These are phyloP conservation scores for Clarias platycephalus DNA, from an alignment of 2,797 vertebrate genomes.

Conservation along the genomic window DNA sequence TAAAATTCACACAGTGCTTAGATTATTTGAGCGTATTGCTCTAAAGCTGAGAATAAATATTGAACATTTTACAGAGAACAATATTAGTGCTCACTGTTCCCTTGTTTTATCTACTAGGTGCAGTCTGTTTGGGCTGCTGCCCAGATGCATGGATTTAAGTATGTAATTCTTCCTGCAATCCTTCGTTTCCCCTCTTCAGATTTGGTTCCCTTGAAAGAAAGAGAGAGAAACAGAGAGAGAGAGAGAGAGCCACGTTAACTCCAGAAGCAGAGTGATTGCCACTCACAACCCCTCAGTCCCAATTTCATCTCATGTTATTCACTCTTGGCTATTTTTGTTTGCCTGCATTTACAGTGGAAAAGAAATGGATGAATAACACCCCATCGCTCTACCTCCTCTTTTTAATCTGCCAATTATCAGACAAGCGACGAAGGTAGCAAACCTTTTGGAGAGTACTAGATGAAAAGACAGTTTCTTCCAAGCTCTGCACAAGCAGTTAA, in stretches of 20 bases:
- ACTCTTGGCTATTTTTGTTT: conserved; percentile 11
- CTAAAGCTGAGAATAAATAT: conserved; percentile 32
- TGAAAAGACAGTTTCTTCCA: conserved; percentile 59
- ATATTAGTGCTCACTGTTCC: conserved; percentile 59
- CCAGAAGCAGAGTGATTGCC: conserved; percentile 33
- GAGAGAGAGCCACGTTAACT: conserved; percentile 17
- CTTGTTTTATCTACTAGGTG: conserved; percentile 64
- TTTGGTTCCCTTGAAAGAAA: conserved; percentile 17
- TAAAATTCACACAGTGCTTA: conserved; percentile 8
- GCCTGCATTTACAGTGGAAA: conserved; percentile 32
- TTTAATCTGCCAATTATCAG: conserved; percentile 50
- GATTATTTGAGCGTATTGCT: conserved; percentile 39
- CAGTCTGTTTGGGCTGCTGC: conserved; percentile 68
- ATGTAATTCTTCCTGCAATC: conserved; percentile 48
- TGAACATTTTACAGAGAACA: conserved; percentile 52
- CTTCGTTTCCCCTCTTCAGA: conserved; percentile 37
- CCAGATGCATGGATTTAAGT: conserved; percentile 72
- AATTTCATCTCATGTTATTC: conserved; percentile 41
- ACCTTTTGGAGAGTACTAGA: conserved; percentile 47
- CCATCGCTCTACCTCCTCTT: conserved; percentile 7
- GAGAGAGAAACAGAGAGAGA: background rate
- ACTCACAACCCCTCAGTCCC: conserved; percentile 32
- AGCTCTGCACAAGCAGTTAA: conserved; percentile 69
- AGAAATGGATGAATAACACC: conserved; percentile 37
- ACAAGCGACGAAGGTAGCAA: conserved; percentile 67